Evolutionary conservation across 2,797 vertebrate genomes (phyloP), one percentile per base, ranked within the genome.

Genomic region (Tamandua tetradactyla): DNA sequence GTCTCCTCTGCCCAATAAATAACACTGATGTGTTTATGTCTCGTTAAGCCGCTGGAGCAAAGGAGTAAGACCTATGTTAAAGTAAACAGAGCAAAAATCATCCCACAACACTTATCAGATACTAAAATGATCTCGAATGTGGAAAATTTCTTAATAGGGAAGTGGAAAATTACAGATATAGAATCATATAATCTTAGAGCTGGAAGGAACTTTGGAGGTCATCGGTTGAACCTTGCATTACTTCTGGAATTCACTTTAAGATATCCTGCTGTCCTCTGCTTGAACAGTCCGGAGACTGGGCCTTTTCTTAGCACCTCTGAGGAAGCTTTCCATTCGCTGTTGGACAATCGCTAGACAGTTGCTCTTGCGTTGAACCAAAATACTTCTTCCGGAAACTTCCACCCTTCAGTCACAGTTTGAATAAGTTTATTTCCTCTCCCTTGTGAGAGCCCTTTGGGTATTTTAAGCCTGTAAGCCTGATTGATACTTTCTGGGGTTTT

Each of bases 161-260:
- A 96, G 87, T 95, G 94, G 95, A 97, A 97, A 97, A 82, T 95
- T 96, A 96, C 89, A 14, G 78, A 93, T 97, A 86, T 78, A 96
- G 95, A 96, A 93, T 93, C 92, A 68, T 75, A 89, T 82, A 55
- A 68, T 94, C 93, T 92, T 61, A 79, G 94, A 74, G 64, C 91
- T 89, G 89, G 85, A 81, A 72, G 55, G 37, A 75, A n/a, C 47
- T 30, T 40, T 52, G n/a, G 85, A 94, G 92, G 95, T 91, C 93
- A 96, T 96, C 85, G 3, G 79, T 17, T 88, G 87, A 89, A 81
- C 74, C 85, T 69, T 7, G 4, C 17, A 1, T 88, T 92, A 14
- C 86, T 95, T 94, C 92, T 96, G 90, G 78, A 96, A 92, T 91
- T 92, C 61, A 72, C 66, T 35, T 88, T 62, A 72, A 79, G 22